phyloP scores from a whole-genome alignment of 2,888 invertebrate species.

The Keiferia lycopersicella region DNA sequence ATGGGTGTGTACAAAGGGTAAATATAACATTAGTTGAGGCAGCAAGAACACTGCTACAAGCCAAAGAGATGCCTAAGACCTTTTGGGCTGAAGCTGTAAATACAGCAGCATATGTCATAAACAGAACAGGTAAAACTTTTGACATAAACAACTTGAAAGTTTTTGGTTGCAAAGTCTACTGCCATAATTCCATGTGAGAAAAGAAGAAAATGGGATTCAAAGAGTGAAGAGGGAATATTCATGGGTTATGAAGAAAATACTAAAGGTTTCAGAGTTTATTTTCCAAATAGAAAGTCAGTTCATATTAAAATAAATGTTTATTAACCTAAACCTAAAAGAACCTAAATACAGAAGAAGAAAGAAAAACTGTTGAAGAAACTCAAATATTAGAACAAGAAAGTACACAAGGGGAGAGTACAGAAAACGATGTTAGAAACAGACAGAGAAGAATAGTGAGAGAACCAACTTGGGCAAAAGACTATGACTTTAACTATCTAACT shows the following conservation, averaged over 20 bases:
- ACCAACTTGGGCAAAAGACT: conserved; percentile 1
- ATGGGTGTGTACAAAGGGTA: conserved; percentile 37
- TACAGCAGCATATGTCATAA: conserved; percentile 29
- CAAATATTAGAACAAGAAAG: no score
- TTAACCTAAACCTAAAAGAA: neutral
- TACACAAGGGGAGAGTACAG: no score
- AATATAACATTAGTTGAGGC: conserved; percentile 48
- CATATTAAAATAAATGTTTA: conserved; percentile 32
- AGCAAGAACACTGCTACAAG: conserved; percentile 37
- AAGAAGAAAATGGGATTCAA: conserved; percentile 29
- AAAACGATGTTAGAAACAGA: conserved; percentile 28
- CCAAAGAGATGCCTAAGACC: conserved; percentile 27
- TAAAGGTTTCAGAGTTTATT: conserved; percentile 33
- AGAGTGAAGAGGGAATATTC: conserved; percentile 30
- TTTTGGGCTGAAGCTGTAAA: conserved; percentile 35
- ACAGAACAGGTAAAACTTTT: conserved; percentile 32
- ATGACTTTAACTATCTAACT: conserved; percentile 29
- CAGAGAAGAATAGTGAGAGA: conserved; percentile 15
- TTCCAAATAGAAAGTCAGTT: conserved; percentile 29
- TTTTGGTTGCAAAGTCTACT: conserved; percentile 32
- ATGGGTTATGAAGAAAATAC: conserved; percentile 34
- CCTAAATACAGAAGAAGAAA: conserved; percentile 2
- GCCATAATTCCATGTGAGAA: conserved; percentile 29
- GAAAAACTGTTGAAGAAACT: neutral
- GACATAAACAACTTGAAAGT: conserved; percentile 29